Evolutionary conservation across 2,888 invertebrate species (phyloP), one percentile per base, ranked within the genome.

Genomic region (Erebia aethiops): DNA sequence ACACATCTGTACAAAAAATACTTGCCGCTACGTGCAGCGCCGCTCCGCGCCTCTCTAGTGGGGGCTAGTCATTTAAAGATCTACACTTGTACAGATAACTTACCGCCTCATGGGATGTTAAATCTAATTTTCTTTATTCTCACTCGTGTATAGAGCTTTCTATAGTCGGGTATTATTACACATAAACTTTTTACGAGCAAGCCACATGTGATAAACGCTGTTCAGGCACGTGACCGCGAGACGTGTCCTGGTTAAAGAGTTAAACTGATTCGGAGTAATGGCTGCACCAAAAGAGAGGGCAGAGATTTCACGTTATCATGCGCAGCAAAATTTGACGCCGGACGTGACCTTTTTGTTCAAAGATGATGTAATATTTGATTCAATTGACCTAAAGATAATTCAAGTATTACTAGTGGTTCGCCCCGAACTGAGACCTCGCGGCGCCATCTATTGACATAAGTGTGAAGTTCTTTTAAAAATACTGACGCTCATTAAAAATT

Each of bases 181-280:
- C 63, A 60, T 68, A 69, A 71, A 71, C 67, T 71, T 68, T 58
- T 65, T 71, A 69, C 60, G 71, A 65, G 54, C 18, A 11, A 54
- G 64, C 68, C 68, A 49, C 71, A 65, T 68, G 64, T 57, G 68
- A 54, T 71, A 71, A 71, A 65, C 60, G 58, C 60, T 60, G 60
- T 21, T 41, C 8, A 61, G 41, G 41, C 52, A 46, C 54, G 68
- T 62, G 52, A 68, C 61, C 61, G 11, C 68, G 68, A 2, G 41
- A 62, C 61, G 61, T 68, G 61, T 11, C 49, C 16, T n/a, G 67
- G 57, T 58, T 67, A n/a, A 58, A 46, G 49, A 46, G 67, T 62
- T 62, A 62, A 43, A 61, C 61, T 61, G 60, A 43, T 60, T 60
- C n/a, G 60, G 60, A 60, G 60, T 60, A 60, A 60, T 26, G 41